Evolutionary conservation across 2,888 invertebrate species (phyloP).

Genomic region (Cephus sareptanus): DNA sequence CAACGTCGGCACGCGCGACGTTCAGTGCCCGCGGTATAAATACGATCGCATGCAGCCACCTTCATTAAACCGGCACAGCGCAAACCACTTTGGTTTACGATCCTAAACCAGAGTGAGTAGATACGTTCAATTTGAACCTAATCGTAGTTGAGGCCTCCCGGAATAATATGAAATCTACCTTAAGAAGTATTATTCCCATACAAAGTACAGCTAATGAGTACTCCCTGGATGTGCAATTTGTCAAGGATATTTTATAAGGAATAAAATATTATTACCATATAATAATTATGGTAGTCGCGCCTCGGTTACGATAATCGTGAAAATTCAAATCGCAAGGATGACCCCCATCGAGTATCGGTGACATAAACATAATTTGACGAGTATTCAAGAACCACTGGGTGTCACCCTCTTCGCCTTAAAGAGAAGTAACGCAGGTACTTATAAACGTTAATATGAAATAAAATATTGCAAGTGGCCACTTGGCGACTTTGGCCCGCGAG

Average conservation of each 20-base stretch:
- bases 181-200: neutral
- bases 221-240: neutral
- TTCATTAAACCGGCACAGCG: slow-evolving; percentile 40
- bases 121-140: slow-evolving; percentile 31
- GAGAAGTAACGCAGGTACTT: slow-evolving; percentile 1
- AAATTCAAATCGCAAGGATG: neutral
- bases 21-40: slow-evolving; percentile 43
- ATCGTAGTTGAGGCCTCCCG: slow-evolving; percentile 32
- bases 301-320: neutral
- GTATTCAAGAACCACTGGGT: neutral
- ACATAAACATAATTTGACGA: neutral
- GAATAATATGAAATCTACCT: neutral
- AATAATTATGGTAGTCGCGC: neutral
- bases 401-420: neutral
- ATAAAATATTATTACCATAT: neutral
- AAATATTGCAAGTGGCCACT: slow-evolving; percentile 15
- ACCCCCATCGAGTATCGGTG: neutral
- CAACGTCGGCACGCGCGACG: slow-evolving; percentile 41
- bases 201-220: neutral
- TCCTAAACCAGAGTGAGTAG: slow-evolving; percentile 36
- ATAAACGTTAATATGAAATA: slow-evolving; percentile 16
- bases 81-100: slow-evolving; percentile 40
- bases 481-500: slow-evolving; percentile 5
- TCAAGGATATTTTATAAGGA: neutral
- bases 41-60: slow-evolving; percentile 45